Evolutionary conservation across 2,113 vertebrate species (phyloP).

Genomic region (Pluvianellus socialis): DNA sequence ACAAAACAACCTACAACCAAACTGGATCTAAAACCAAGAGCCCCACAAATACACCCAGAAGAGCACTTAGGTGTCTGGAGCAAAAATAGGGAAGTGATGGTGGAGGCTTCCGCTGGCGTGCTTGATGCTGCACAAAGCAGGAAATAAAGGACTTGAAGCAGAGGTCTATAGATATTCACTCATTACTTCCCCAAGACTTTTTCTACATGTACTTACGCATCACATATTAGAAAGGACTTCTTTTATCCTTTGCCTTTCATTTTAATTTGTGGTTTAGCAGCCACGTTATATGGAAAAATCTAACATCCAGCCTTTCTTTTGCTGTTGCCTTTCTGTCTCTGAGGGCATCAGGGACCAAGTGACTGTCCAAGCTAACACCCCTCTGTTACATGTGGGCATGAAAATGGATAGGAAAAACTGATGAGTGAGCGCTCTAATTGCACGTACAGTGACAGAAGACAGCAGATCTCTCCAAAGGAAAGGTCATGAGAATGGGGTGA

Average conservation of each 20-base stretch:
- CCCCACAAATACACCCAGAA: background rate
- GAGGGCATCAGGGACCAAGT: background rate
- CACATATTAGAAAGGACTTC: background rate
- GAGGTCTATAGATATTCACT: background rate
- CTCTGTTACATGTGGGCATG: background rate
- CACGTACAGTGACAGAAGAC: background rate
- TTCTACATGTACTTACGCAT: background rate
- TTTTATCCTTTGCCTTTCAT: background rate
- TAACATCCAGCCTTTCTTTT: background rate
- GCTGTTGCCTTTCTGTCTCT: background rate
- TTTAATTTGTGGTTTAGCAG: background rate
- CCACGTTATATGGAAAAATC: background rate
- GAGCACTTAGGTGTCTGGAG: background rate
- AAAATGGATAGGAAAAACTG: background rate
- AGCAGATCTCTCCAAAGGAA: conserved; percentile 9
- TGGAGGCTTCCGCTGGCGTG: background rate
- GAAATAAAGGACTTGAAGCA: background rate
- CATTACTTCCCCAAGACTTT: background rate
- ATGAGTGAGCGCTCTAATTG: background rate
- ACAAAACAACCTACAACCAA: background rate
- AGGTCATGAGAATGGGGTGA: background rate
- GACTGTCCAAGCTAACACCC: background rate
- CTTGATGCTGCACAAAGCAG: background rate
- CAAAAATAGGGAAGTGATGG: background rate
- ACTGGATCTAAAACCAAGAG: background rate